These are phyloP conservation scores for Dasysyrphus albostriatus DNA, from an alignment of 2,888 invertebrate species.

Conservation along the genomic window DNA sequence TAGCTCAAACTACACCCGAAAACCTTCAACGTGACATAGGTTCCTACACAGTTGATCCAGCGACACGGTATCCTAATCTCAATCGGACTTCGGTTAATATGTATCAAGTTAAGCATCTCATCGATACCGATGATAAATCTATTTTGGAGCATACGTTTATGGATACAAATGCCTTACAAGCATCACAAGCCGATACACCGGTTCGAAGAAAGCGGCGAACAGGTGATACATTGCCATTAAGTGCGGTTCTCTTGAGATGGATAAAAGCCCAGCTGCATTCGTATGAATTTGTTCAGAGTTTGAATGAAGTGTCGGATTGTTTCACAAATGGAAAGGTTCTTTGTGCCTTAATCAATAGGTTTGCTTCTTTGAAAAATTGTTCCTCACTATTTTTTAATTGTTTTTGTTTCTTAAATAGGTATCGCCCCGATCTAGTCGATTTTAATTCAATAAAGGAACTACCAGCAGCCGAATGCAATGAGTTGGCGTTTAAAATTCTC, in stretches of 20 bases:
- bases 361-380: background rate
- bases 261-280: constrained; percentile 82
- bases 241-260: constrained; percentile 82
- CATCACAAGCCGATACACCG: constrained; percentile 88
- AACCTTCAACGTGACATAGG: constrained; percentile 96
- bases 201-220: constrained; percentile 82
- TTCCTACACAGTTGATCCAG: constrained; percentile 93
- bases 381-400: background rate
- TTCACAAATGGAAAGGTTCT: constrained; percentile 83
- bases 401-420: constrained; percentile 85
- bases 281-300: constrained; percentile 81
- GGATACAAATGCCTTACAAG: constrained; percentile 85
- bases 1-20: constrained; percentile 98
- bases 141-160: constrained; percentile 85
- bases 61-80: constrained; percentile 93
- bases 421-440: constrained; percentile 95
- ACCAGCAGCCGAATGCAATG: constrained; percentile 89
- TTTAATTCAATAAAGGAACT: constrained; percentile 87
- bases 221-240: constrained; percentile 82
- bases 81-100: constrained; percentile 90
- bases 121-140: constrained; percentile 89
- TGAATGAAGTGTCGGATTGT: constrained; percentile 83
- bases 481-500: constrained; percentile 93
- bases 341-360: constrained; percentile 83
- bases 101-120: constrained; percentile 89